These are phyloP conservation scores for Coccyzus lansbergi DNA, from an alignment of 2,797 vertebrate genomes.

Conservation along the genomic window DNA sequence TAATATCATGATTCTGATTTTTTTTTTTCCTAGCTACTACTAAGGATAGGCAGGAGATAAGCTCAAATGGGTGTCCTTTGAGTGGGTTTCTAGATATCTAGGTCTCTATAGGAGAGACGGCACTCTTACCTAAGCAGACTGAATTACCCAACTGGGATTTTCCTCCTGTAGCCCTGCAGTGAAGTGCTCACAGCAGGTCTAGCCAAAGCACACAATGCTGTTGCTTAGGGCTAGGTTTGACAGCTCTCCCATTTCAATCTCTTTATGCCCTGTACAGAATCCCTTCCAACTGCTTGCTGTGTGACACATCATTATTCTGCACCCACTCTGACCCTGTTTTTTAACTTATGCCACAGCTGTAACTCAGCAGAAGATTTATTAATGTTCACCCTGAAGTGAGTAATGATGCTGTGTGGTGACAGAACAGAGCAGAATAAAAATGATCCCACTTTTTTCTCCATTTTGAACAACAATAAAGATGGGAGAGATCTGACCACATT, in stretches of 20 bases:
- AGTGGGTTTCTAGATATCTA: background rate
- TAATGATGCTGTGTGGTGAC: background rate
- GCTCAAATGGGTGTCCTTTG: background rate
- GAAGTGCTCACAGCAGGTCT: background rate
- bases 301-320: background rate
- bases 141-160: background rate
- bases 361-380: background rate
- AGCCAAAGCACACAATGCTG: background rate
- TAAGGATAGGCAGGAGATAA: background rate
- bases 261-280: background rate
- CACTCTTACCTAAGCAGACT: background rate
- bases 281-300: background rate
- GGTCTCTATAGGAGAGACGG: background rate
- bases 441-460: accelerated
- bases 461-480: background rate
- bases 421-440: background rate
- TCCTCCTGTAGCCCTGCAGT: background rate
- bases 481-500: background rate
- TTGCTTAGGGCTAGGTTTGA: background rate
- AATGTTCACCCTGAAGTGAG: background rate
- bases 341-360: background rate
- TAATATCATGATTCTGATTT: background rate
- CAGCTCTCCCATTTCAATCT: background rate
- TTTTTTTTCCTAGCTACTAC: background rate
- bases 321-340: background rate